These are phyloP conservation scores for Orthosia gracilis DNA, from an alignment of 2,888 invertebrate genomes.

Conservation along the genomic window DNA sequence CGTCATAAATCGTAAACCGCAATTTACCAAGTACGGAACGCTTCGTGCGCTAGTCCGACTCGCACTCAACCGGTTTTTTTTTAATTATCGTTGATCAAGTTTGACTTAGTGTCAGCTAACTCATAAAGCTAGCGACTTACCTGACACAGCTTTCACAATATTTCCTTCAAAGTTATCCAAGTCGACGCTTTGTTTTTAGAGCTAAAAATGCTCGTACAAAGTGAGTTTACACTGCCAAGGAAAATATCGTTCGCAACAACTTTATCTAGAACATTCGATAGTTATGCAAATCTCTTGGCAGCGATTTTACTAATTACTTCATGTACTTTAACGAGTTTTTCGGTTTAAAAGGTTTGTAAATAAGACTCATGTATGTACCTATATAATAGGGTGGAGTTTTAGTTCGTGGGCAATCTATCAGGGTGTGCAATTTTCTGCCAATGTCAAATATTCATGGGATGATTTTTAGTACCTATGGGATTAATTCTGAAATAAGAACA, in stretches of 20 bases:
- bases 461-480: too few relatives aligned
- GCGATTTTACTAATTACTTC: constrained; percentile 22
- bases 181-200: constrained; percentile 9
- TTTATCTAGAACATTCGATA: constrained; percentile 19
- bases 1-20: too few relatives aligned
- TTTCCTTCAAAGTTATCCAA: constrained; percentile 31
- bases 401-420: too few relatives aligned
- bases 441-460: too few relatives aligned
- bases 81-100: too few relatives aligned
- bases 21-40: too few relatives aligned
- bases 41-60: too few relatives aligned
- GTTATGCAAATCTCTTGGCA: constrained; percentile 24
- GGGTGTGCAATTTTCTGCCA: too few relatives aligned
- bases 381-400: too few relatives aligned
- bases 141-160: constrained; percentile 20
- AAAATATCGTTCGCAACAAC: constrained; percentile 30
- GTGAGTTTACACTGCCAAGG: constrained; percentile 2
- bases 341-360: not conserved
- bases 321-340: constrained; percentile 1
- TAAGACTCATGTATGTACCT: not conserved
- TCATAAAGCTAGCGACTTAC: not conserved
- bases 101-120: not conserved
- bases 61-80: too few relatives aligned
- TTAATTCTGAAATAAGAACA: too few relatives aligned
- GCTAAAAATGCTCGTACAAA: constrained; percentile 9